These are phyloP conservation scores for Pomatostomus ruficeps DNA, from an alignment of 2,113 vertebrate species.

Conservation along the genomic window DNA sequence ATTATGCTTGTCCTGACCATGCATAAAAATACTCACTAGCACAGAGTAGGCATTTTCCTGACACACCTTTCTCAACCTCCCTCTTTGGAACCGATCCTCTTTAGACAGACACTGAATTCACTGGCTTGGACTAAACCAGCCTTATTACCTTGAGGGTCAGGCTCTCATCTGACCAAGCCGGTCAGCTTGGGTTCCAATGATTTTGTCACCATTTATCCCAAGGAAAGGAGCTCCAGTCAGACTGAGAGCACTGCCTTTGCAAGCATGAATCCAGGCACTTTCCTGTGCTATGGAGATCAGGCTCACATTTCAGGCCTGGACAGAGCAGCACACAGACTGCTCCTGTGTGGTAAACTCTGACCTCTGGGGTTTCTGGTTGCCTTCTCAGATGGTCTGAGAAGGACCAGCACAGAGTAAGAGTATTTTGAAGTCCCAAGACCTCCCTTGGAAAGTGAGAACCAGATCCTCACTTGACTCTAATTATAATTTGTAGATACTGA, in stretches of 20 bases:
- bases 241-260: background rate
- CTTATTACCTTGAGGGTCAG: background rate
- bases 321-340: accelerated
- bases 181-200: background rate
- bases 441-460: background rate
- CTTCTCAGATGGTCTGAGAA: background rate
- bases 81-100: background rate
- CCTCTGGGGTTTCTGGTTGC: background rate
- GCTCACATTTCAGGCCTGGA: background rate
- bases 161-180: background rate
- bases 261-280: background rate
- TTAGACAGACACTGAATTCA: background rate
- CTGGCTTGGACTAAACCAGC: background rate
- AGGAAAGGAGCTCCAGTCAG: background rate
- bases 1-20: background rate
- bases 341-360: background rate
- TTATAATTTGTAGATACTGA: no score
- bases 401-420: background rate
- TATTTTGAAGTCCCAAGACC: background rate
- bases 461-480: background rate
- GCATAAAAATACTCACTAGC: background rate
- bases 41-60: background rate
- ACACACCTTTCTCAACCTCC: background rate
- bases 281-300: background rate
- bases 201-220: background rate